phyloP scores from a whole-genome alignment of 35 echinoderm and acorn worm genomes.

The Anneissia japonica region DNA sequence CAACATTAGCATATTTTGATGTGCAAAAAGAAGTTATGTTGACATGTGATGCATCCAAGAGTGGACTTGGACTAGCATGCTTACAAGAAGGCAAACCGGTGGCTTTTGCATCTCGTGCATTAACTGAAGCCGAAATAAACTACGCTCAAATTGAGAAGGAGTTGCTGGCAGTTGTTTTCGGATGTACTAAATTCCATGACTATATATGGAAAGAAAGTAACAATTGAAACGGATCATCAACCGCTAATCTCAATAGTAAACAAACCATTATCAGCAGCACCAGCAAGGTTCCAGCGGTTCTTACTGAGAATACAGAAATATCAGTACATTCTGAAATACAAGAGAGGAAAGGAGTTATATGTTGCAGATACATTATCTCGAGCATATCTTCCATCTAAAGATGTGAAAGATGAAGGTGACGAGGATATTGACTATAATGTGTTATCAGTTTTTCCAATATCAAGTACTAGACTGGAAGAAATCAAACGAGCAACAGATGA shows the following conservation, averaged over 20 bases:
- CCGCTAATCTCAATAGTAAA: conserved; percentile 38
- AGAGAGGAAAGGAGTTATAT: conserved; percentile 3
- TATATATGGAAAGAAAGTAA: conserved; percentile 18
- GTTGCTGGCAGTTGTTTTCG: conserved; percentile 29
- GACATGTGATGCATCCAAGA: conserved; percentile 16
- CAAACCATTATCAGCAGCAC: conserved; percentile 34
- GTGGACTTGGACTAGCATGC: conserved; percentile 15
- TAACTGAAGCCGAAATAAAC: conserved; percentile 9
- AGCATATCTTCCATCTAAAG: background rate
- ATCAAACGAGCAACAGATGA: background rate
- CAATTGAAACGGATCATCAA: conserved; percentile 37
- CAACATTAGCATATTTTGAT: conserved; percentile 19
- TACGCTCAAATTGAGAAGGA: conserved; percentile 32
- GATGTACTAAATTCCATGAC: conserved; percentile 34
- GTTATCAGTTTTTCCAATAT: background rate
- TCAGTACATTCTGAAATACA: conserved; percentile 6
- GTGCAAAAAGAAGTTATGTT: conserved; percentile 14
- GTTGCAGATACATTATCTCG: conserved; percentile 39
- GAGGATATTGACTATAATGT: background rate
- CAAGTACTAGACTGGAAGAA: background rate
- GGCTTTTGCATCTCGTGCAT: conserved; percentile 21
- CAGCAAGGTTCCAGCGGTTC: conserved; percentile 24
- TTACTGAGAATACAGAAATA: conserved; percentile 37
- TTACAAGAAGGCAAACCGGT: conserved; percentile 41
- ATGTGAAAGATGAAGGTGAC: background rate